Evolutionary conservation across 2,797 vertebrate species (phyloP), one percentile per base, ranked within the genome.

Genomic region (Enteromius paludinosus): DNA sequence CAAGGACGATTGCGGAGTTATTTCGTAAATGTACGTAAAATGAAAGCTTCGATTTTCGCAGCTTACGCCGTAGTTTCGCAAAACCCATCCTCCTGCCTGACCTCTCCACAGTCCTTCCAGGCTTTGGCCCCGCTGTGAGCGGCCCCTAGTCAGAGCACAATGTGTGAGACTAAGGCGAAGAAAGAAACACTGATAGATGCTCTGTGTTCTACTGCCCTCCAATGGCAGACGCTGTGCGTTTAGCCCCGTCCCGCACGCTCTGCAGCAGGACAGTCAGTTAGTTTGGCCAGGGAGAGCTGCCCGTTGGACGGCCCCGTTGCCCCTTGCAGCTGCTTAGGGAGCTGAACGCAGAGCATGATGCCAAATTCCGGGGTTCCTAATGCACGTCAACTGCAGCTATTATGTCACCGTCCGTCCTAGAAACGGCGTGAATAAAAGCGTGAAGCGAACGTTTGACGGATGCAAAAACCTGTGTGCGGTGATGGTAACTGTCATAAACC

Each of bases 121-220:
- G 54, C 25, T 68, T 45, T 65, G 56, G 43, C 49, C 15, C 49
- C 3, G 25, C 45, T 8, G 25, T 28, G 20, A 61, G 68, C 9
- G 72, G 49, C 78, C 71, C 38, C 17, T 45, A 49, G 56, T 74
- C 66, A 20, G 45, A 70, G 28, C 81, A 68, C 66, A 66, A 56
- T 54, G 35, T 52, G 25, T n/a, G 72, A 71, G 33, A 47, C 75
- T 70, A 56, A 54, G 38, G 47, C 4, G 35, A 10, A 71, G 61
- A 45, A 38, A 56, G 59, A 9, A 88, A 85, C 86, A 72, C 86
- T 92, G 92, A 93, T 89, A 95, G 94, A 97, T 98, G 95, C 25
- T 89, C 92, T 95, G 97, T 97, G 96, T 97, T 98, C 96, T 99
- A 99, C 97, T 99, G 98, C 98, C 98, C 98, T 97, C 98, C 96